These are phyloP conservation scores for Euzetes globulus DNA, from an alignment of 2,888 invertebrate genomes.

Conservation along the genomic window DNA sequence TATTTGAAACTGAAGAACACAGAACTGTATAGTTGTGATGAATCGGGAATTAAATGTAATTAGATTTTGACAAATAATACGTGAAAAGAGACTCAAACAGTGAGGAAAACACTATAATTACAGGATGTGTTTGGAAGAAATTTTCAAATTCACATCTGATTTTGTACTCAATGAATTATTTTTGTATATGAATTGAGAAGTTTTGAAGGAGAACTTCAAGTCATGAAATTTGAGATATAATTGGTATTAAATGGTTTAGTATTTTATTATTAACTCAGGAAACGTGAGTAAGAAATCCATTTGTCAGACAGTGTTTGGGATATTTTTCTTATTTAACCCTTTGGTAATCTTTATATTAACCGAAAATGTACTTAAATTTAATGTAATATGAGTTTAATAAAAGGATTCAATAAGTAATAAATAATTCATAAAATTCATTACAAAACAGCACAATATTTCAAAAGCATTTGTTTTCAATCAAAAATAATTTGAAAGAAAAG, in stretches of 20 bases:
- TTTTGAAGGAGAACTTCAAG: neutral
- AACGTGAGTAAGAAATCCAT: slow-evolving; percentile 4
- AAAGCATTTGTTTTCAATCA: no score
- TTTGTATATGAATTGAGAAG: neutral
- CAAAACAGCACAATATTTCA: no score
- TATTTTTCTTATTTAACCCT: neutral
- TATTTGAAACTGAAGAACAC: no score
- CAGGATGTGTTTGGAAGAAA: slow-evolving; percentile 2
- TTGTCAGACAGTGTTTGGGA: neutral
- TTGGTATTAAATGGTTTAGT: neutral
- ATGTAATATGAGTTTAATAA: neutral
- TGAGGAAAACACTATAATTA: slow-evolving; percentile 17
- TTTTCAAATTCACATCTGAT: neutral
- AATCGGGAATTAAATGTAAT: slow-evolving; percentile 1
- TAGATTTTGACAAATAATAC: slow-evolving; percentile 19
- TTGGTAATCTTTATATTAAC: neutral
- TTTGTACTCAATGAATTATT: neutral
- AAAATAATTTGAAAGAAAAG: no score
- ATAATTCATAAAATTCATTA: slow-evolving; percentile 8
- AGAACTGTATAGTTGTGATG: neutral
- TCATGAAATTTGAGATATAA: neutral
- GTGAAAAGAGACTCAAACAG: slow-evolving; percentile 7
- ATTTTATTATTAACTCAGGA: slow-evolving; percentile 4
- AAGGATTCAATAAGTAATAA: neutral
- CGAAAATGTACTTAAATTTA: neutral